Evolutionary conservation across 2,113 vertebrate species (phyloP).

Genomic region (Asarcornis scutulata): DNA sequence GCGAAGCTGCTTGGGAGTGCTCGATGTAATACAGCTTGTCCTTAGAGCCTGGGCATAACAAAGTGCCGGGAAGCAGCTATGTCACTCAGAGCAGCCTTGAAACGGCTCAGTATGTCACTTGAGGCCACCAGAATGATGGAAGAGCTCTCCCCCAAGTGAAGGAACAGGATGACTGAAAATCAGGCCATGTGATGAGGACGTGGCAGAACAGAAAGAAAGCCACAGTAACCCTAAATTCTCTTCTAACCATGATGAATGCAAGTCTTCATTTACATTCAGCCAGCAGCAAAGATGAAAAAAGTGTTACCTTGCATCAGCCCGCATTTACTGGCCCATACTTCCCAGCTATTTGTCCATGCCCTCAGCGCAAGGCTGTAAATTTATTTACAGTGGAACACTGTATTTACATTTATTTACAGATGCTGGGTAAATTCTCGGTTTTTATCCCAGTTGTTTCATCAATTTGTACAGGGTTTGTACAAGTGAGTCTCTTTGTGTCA

Average conservation of each 20-base stretch:
- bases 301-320: not conserved
- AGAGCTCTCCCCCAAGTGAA: not conserved
- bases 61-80: not conserved
- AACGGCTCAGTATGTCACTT: not conserved
- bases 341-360: not conserved
- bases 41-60: not conserved
- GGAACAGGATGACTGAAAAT: not conserved
- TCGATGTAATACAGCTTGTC: not conserved
- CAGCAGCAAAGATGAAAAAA: not conserved
- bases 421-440: not conserved
- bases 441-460: not conserved
- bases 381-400: not conserved
- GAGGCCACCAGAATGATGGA: not conserved
- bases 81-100: not conserved
- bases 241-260: not conserved
- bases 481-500: not conserved
- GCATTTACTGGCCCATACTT: not conserved
- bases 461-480: not conserved
- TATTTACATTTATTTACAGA: not conserved
- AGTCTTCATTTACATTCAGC: slow-evolving; percentile 2
- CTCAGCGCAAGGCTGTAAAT: not conserved
- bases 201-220: slow-evolving; percentile 4
- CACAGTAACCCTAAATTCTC: not conserved
- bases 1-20: not conserved
- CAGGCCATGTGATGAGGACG: not conserved